Conservation (phyloP, 1,140 invertebrate species). For the Neodiprion fabricii region DNA sequence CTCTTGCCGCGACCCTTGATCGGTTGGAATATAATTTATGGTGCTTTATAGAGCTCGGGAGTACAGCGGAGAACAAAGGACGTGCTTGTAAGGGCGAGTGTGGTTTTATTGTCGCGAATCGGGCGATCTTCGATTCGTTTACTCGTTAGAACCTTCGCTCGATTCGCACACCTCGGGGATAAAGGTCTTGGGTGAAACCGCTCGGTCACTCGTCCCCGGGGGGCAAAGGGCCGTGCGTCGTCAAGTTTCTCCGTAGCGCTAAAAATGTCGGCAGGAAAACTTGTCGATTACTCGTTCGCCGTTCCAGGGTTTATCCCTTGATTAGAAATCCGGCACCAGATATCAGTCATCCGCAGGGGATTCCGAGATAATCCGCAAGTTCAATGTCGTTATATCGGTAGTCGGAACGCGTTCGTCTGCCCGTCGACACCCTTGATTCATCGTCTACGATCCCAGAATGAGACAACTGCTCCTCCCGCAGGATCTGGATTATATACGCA, state of each 20-base stretch:
- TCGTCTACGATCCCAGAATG: too few relatives aligned
- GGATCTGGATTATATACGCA: not conserved
- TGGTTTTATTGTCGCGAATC: not conserved
- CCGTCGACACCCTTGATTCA: too few relatives aligned
- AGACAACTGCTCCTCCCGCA: not conserved
- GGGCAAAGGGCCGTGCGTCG: not conserved
- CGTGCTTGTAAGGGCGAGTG: not conserved
- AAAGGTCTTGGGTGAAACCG: not conserved
- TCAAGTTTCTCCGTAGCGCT: not conserved
- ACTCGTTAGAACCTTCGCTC: not conserved
- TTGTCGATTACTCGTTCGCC: not conserved
- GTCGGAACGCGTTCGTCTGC: too few relatives aligned
- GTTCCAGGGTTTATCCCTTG: not conserved
- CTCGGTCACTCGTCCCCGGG: not conserved
- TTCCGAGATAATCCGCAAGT: not conserved
- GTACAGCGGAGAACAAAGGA: not conserved
- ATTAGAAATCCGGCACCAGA: not conserved
- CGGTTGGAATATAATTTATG: conserved; percentile 6
- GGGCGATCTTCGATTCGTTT: not conserved
- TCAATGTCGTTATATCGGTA: too few relatives aligned
- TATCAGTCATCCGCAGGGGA: not conserved
- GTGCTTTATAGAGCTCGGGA: not conserved
- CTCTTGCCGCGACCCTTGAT: not conserved
- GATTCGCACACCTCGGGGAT: too few relatives aligned
- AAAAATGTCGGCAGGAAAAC: not conserved